Base-by-base conservation (phyloP, 2,113 vertebrate species). In the Strigops habroptila region DNA sequence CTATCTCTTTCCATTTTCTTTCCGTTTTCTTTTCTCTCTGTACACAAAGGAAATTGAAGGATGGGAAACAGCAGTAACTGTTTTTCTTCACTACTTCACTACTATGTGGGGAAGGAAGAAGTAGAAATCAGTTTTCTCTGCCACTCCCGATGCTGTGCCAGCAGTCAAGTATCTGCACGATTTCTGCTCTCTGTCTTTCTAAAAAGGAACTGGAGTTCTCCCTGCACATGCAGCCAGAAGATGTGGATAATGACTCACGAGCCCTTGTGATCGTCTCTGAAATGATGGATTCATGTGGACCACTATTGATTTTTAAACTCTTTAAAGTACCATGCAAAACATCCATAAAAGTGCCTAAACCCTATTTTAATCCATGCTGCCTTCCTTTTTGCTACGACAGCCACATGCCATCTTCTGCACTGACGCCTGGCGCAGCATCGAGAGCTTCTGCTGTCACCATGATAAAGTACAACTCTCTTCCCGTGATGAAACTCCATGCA, bases 1-100 rank as follows among this genome's bases (percentile, higher is more conserved):
- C 31, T 16, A 2, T 14, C 48, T 57, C n/a, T 64, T 82, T 33
- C 8, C 3, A 15, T 71, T 84, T 88, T 51, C 43, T 60, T 53
- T 60, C 19, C 0, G 0, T 57, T 84, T 53, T 57, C 18, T 65
- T 87, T 82, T 52, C 49, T 65, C n/a, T 74, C 37, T 48, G 15
- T 60, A 46, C 35, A 53, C 43, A 80, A 89, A 70, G 63, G 53
- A 73, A 95, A 62, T 6, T 67, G 68, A 94, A 90, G 83, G 43
- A 62, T 25, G n/a, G 31, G 30, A 83, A 96, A 80, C 49, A 88
- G 90, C 70, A 85, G 77, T 62, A 86, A 86, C 59, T 44, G 52
- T 37, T 93, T 90, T 85, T 90, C 71, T 83, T 91, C 90, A 51
- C 59, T 91, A 49, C 63, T 86, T 81, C 51, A 55, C 82, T 77